Base-by-base conservation (phyloP, 2,797 vertebrate genomes). In the Urosaurus nigricauda region DNA sequence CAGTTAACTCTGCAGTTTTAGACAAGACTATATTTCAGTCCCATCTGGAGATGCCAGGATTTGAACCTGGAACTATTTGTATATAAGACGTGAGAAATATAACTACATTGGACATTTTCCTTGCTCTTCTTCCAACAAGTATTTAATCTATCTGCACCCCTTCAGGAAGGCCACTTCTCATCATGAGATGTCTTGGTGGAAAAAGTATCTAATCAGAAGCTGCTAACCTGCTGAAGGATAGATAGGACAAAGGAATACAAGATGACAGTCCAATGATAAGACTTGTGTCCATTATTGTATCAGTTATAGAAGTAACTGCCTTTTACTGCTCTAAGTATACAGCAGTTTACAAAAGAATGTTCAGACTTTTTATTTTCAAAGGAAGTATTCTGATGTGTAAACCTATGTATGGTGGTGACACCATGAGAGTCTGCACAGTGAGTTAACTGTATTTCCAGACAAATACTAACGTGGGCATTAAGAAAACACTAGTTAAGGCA, bases 361-460 rank as follows among this genome's bases (percentile, higher is more conserved):
- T 58, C n/a, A 88, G 58, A 63, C 68, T 47, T 77, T 77, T 74
- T 74, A 19, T 77, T 79, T 79, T n/a, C 24, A 47, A 79, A 79
- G 12, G 13, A 78, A 83, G 29, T 60, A 5, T 13, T 85, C 16
- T 79, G 60, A 79, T 74, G 83, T 79, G 58, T 2, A 77, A 40
- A 37, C 19, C 35, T n/a, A 79, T 65, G 60, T 43, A 40, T 40
- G 40, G 24, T 40, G 40, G 24, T 35, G 56, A 53, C 17, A 29
- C 78, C 12, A 63, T 74, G 32, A 63, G 16, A 53, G 60, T 78
- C 65, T 78, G 9, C 53, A 75, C 19, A 63, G 63, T 24, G 32
- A 35, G 60, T 32, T 58, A 73, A n/a, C 3, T 37, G 51, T 80
- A 13, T 86, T 68, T 80, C 17, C 58, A 65, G 26, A 53, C 1